Percentiles rank a stretch among this genome's conserved stretches.
These are phyloP conservation scores for Halisarca cf. caerulea DNA, from an alignment of 37 sponge, comb jelly and placozoan genomes.

Conservation along the genomic window DNA sequence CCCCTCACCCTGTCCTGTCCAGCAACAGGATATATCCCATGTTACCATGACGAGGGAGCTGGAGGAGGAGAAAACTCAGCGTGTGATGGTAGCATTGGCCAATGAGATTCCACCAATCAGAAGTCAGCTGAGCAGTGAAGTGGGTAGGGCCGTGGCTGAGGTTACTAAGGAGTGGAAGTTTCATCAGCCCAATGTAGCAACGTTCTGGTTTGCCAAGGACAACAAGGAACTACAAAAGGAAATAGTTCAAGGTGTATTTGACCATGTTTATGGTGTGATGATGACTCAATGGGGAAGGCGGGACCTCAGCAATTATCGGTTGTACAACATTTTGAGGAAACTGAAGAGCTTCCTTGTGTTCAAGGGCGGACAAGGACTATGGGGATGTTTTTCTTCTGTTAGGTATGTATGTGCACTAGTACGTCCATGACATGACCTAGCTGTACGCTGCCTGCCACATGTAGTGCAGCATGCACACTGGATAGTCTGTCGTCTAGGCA, in stretches of 20 bases:
- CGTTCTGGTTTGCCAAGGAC: slow-evolving; percentile 56
- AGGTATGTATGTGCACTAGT: no score
- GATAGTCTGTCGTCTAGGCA: no score
- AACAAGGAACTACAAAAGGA: slow-evolving; percentile 50
- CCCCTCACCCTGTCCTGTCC: no score
- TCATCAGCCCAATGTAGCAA: slow-evolving; percentile 44
- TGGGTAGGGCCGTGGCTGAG: slow-evolving; percentile 20
- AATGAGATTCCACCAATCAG: slow-evolving; percentile 40
- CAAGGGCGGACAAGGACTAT: slow-evolving; percentile 60
- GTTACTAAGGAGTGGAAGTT: slow-evolving; percentile 33
- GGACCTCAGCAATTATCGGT: slow-evolving; percentile 34
- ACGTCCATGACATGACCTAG: no score
- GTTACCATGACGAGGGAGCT: slow-evolving; percentile 33
- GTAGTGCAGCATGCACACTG: no score
- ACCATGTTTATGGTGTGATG: slow-evolving; percentile 35
- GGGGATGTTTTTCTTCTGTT: slow-evolving; percentile 39
- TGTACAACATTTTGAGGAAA: slow-evolving; percentile 37
- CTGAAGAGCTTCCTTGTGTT: slow-evolving; percentile 56
- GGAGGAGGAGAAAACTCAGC: slow-evolving; percentile 80
- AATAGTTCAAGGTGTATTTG: slow-evolving; percentile 35
- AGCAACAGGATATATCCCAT: neutral
- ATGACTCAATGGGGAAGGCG: slow-evolving; percentile 54
- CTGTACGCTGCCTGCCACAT: no score
- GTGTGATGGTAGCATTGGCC: slow-evolving; percentile 73
- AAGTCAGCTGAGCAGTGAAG: slow-evolving; percentile 44